Conservation (phyloP, 2,888 invertebrate species). For the Anticlea derivata region DNA sequence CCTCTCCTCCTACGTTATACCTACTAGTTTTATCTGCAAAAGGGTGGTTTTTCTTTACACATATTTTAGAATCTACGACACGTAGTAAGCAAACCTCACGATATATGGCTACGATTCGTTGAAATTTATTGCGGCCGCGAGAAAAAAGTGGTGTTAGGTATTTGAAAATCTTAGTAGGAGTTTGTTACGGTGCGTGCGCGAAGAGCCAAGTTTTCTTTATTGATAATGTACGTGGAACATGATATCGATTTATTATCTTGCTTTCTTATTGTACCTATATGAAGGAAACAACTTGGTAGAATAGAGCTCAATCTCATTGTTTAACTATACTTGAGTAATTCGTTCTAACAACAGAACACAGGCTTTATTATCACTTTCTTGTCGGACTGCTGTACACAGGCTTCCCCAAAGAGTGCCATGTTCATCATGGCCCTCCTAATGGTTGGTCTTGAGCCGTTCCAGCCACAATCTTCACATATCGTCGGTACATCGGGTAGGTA, state of each 20-base stretch:
- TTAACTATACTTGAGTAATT: no score
- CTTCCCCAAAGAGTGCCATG: no score
- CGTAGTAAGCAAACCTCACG: conserved; percentile 53
- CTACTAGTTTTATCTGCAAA: conserved; percentile 13
- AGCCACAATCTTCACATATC: no score
- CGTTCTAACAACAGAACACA: no score
- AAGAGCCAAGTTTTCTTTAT: conserved; percentile 23
- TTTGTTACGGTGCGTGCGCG: conserved; percentile 34
- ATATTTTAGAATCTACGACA: conserved; percentile 56
- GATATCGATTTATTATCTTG: not conserved
- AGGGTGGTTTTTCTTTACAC: conserved; percentile 48
- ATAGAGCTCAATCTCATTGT: no score
- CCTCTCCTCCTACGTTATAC: not conserved
- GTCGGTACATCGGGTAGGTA: no score
- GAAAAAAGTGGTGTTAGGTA: conserved; percentile 46
- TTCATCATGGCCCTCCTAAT: no score
- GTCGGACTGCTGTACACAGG: no score
- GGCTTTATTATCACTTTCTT: no score
- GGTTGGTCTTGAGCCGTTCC: no score
- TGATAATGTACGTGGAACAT: conserved; percentile 15
- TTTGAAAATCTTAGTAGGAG: conserved; percentile 45
- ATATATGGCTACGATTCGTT: conserved; percentile 52
- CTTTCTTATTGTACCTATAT: not conserved
- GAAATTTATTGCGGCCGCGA: conserved; percentile 48
- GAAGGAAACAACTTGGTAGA: no score